A percentile compares a stretch with the other conserved stretches of the same genome.
Conservation (phyloP, 2,797 vertebrate species). For the Gephyroberyx darwinii region DNA sequence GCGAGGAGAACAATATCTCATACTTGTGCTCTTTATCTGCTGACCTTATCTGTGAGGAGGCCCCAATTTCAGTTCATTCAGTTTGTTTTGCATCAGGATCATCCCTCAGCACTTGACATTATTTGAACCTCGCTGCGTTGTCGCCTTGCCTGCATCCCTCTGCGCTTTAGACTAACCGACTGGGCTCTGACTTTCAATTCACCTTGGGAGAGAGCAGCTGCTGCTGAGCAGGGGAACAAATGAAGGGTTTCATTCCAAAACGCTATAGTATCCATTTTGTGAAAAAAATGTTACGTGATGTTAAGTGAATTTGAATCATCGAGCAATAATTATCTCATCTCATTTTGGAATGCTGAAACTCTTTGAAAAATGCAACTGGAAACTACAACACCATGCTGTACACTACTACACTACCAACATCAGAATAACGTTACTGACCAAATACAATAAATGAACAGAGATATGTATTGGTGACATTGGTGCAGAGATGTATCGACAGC, state of each 20-base stretch:
- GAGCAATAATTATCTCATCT: neutral
- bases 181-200: constrained; percentile 73
- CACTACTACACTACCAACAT: neutral
- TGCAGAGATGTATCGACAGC: neutral
- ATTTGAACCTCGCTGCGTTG: constrained; percentile 64
- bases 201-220: constrained; percentile 60
- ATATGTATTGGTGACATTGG: neutral
- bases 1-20: constrained; percentile 50
- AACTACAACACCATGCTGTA: neutral
- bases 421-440: neutral
- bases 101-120: constrained; percentile 67
- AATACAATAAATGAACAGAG: neutral
- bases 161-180: constrained; percentile 58
- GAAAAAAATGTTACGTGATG: constrained; percentile 6
- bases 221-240: constrained; percentile 13
- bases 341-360: constrained; percentile 1
- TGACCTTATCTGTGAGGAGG: constrained; percentile 60
- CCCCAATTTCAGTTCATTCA: constrained; percentile 54
- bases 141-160: constrained; percentile 44
- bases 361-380: neutral
- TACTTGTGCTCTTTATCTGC: constrained; percentile 58
- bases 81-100: constrained; percentile 56
- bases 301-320: neutral
- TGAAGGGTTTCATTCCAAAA: constrained; percentile 3
- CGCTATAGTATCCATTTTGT: neutral